Evolutionary conservation across 2,113 vertebrate species (phyloP).

Genomic region (Oriolus oriolus): DNA sequence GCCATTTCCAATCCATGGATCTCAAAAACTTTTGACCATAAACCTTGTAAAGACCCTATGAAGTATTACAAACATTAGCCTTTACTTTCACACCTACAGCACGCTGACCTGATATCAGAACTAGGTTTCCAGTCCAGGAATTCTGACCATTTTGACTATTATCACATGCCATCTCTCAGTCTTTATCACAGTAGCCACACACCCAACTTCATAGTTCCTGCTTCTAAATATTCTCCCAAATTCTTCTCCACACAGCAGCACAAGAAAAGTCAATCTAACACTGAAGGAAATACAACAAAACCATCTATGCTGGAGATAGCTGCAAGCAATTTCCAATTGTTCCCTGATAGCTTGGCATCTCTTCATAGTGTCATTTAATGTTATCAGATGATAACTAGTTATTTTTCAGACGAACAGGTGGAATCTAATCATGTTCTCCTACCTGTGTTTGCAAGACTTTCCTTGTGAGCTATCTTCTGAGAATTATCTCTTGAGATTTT

Average conservation of each 20-base stretch:
- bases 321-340: constrained; percentile 24
- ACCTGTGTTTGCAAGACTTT: neutral
- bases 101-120: neutral
- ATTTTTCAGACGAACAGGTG: constrained; percentile 23
- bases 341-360: neutral
- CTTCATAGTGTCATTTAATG: neutral
- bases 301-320: neutral
- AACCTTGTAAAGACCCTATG: neutral
- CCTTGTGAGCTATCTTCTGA: neutral
- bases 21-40: neutral
- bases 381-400: constrained; percentile 31
- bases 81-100: neutral
- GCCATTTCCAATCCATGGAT: neutral
- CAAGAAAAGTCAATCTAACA: neutral
- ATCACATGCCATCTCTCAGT: neutral
- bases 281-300: neutral
- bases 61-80: neutral
- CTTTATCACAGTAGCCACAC: neutral
- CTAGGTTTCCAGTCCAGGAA: neutral
- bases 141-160: neutral
- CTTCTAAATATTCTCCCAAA: neutral
- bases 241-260: neutral
- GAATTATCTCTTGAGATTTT: neutral
- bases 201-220: neutral
- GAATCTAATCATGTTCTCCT: neutral